Evolutionary conservation across 92 coral and sea anemone genomes (phyloP), one percentile per base, ranked within the genome.

Genomic region (Metridium senile): DNA sequence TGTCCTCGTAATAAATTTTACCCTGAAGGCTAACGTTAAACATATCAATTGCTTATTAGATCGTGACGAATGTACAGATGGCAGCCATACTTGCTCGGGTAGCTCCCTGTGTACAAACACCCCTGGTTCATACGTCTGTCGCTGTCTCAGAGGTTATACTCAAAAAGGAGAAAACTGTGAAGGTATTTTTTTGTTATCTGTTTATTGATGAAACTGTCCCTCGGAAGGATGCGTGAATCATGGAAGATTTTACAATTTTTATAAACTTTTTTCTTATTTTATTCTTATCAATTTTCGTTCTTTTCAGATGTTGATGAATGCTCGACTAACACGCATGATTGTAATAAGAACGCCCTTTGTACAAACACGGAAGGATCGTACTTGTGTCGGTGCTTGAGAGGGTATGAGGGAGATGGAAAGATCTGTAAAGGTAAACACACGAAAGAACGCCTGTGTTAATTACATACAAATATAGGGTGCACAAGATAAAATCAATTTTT

Each of bases 351-450:
- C 31, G 98, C 98, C 25, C 74, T 75, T 16, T 90, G 92, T 72
- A 86, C 85, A 22, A 89, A 92, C 75, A 81, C 81, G 8, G 58
- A 33, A 16, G 93, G 98, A 11, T 81, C 88, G 34, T 93, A 80
- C 64, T 80, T 80, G 26, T 93, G 98, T 81, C 65, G 83, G 13
- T 93, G 98, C 52, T 67, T 70, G 29, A 69, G 68, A 19, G 97
- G 94, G 2, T 92, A 74, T 46, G 75, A 74, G 26, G 96, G 98
- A 26, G 89, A 93, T 82, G 96, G 96, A 16, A 79, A 68, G 43
- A 54, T 82, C 0, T 91, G 97, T 66, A 16, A 58, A 74, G 91
- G 93, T 88, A 86, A 75, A 29, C n/a, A n/a, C 13, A 39, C 8
- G 13, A 39, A 39, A 39, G 13, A n/a, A n/a, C n/a, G n/a, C n/a